Evolutionary conservation across 2,797 vertebrate species (phyloP).

Genomic region (Peromyscus aztecus): DNA sequence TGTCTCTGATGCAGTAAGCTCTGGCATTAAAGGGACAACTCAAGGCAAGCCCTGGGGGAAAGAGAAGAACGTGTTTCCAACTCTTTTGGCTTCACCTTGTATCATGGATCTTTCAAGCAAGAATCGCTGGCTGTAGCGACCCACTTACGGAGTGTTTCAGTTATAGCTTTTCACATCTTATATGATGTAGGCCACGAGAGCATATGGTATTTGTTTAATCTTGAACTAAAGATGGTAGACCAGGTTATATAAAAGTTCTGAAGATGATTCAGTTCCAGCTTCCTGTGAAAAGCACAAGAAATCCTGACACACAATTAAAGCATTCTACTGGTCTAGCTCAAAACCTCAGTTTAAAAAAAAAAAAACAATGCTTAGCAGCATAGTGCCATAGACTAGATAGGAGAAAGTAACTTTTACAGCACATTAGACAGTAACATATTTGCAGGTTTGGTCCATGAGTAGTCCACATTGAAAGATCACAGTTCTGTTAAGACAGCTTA

Average conservation of each 20-base stretch:
- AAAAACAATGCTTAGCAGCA: constrained; percentile 40
- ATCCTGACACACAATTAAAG: constrained; percentile 66
- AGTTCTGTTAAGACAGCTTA: neutral
- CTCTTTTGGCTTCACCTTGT: constrained; percentile 17
- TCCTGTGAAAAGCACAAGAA: constrained; percentile 60
- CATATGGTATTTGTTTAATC: constrained; percentile 49
- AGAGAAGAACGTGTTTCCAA: constrained; percentile 23
- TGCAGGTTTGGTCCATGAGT: neutral
- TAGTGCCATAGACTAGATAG: neutral
- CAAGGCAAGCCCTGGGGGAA: neutral
- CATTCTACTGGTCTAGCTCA: constrained; percentile 41
- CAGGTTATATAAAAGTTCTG: constrained; percentile 56
- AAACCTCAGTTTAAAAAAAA: neutral
- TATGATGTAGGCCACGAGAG: neutral
- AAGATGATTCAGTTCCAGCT: constrained; percentile 62
- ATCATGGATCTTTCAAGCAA: constrained; percentile 12
- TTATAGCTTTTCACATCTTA: constrained; percentile 13
- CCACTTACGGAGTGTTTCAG: neutral
- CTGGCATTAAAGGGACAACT: neutral
- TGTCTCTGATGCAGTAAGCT: neutral
- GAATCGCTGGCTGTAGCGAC: constrained; percentile 35
- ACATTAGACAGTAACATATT: neutral
- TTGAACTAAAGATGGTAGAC: constrained; percentile 49
- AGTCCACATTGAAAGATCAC: neutral
- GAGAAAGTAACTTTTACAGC: constrained; percentile 20